Evolutionary conservation across 2,888 invertebrate species (phyloP).

Genomic region (Parelbella ahira): DNA sequence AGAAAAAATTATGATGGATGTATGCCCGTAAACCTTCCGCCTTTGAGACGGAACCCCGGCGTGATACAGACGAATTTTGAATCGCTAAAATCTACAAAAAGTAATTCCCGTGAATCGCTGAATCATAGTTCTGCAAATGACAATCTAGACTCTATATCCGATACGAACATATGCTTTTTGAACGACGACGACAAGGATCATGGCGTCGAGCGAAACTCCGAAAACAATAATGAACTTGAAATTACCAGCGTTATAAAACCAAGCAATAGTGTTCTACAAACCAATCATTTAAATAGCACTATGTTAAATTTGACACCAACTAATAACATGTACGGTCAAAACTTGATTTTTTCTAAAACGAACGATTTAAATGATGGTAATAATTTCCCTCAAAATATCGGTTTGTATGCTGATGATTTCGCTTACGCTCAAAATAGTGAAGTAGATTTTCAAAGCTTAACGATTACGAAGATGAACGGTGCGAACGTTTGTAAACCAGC

Average conservation of each 20-base stretch:
- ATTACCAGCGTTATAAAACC: neutral
- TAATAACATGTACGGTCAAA: too few species aligned
- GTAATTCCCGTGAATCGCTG: too few species aligned
- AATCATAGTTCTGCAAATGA: too few species aligned
- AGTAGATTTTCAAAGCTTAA: constrained; percentile 5
- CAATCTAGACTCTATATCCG: constrained; percentile 34
- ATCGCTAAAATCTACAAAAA: too few species aligned
- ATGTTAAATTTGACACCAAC: too few species aligned
- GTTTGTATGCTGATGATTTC: too few species aligned
- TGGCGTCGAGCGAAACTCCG: neutral
- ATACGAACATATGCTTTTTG: constrained; percentile 36
- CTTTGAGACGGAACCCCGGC: too few species aligned
- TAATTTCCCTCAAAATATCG: too few species aligned
- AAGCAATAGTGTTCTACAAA: neutral
- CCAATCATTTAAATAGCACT: neutral
- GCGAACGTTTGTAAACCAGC: neutral
- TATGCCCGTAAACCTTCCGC: constrained; percentile 4
- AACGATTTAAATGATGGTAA: too few species aligned
- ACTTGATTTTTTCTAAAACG: too few species aligned
- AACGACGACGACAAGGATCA: constrained; percentile 30
- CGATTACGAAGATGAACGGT: constrained; percentile 1
- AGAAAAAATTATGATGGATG: neutral
- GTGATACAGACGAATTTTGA: too few species aligned
- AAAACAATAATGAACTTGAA: neutral
- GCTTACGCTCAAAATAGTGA: too few species aligned